Conservation (phyloP, 2,797 vertebrate genomes). For the Picus viridis region DNA sequence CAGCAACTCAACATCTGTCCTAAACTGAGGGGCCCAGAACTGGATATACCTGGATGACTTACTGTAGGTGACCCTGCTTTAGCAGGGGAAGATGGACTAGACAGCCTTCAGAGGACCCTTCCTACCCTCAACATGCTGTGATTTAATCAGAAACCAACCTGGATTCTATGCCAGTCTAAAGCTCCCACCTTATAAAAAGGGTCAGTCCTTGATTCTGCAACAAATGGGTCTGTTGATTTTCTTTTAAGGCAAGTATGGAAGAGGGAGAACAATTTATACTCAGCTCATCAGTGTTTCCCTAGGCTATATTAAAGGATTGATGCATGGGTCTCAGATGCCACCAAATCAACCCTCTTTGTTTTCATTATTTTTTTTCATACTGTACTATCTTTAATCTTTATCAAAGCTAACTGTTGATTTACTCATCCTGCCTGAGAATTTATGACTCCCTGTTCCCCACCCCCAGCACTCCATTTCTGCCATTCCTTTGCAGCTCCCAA, state of each 20-base stretch:
- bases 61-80: too few species aligned
- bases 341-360: neutral
- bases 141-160: neutral
- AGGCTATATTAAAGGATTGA: neutral
- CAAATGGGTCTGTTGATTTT: neutral
- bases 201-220: neutral
- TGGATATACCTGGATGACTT: too few species aligned
- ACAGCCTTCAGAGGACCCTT: too few species aligned
- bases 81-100: too few species aligned
- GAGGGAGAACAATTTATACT: neutral
- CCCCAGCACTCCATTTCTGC: neutral
- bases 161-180: neutral
- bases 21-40: too few species aligned
- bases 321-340: neutral
- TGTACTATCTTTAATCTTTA: constrained; percentile 55
- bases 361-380: neutral
- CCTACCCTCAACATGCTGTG: too few species aligned
- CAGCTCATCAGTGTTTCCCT: neutral
- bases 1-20: too few species aligned
- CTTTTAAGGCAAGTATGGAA: neutral
- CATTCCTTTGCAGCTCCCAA: constrained; percentile 72
- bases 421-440: constrained; percentile 69
- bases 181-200: neutral
- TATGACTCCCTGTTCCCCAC: constrained; percentile 59
- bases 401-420: constrained; percentile 73